Conservation (phyloP, 2,113 vertebrate genomes). For the Lampris incognitus region DNA sequence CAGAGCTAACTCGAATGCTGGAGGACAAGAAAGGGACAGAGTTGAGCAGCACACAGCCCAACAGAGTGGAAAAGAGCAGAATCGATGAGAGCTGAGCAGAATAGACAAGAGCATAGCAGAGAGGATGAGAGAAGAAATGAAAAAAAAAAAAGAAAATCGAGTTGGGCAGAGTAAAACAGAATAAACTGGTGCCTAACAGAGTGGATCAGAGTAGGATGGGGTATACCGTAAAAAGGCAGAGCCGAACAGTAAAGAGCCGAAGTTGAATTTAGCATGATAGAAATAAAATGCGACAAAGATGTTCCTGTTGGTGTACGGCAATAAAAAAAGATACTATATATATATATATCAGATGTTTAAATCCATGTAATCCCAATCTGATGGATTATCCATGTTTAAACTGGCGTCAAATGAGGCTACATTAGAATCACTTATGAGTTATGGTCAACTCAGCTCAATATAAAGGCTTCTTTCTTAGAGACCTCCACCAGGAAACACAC, state of each 20-base stretch:
- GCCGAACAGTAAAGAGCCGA: neutral
- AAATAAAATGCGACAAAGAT: conserved; percentile 24
- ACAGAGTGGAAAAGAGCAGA: neutral
- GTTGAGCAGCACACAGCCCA: neutral
- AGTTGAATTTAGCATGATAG: conserved; percentile 6
- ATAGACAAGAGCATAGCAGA: neutral
- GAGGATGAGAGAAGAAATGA: neutral
- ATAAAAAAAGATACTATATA: conserved; percentile 1
- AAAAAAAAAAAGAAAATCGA: too few relatives aligned
- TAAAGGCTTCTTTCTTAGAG: too few relatives aligned
- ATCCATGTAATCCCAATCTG: too few relatives aligned
- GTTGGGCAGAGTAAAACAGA: too few relatives aligned
- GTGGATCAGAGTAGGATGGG: neutral
- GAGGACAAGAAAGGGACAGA: neutral
- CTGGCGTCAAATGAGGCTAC: neutral
- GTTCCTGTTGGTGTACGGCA: too few relatives aligned
- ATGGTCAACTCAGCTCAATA: too few relatives aligned
- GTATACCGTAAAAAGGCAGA: conserved; percentile 26
- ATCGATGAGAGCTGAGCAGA: neutral
- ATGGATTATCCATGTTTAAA: too few relatives aligned
- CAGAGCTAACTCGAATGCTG: conserved; percentile 12
- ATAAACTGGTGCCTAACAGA: too few relatives aligned
- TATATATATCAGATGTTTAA: neutral
- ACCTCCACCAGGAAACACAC: too few relatives aligned
- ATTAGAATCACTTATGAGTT: too few relatives aligned